A percentile compares a stretch with the other conserved stretches of the same genome.
phyloP scores from a whole-genome alignment of 2,888 invertebrate species.

The Exephanes ischioxanthus region DNA sequence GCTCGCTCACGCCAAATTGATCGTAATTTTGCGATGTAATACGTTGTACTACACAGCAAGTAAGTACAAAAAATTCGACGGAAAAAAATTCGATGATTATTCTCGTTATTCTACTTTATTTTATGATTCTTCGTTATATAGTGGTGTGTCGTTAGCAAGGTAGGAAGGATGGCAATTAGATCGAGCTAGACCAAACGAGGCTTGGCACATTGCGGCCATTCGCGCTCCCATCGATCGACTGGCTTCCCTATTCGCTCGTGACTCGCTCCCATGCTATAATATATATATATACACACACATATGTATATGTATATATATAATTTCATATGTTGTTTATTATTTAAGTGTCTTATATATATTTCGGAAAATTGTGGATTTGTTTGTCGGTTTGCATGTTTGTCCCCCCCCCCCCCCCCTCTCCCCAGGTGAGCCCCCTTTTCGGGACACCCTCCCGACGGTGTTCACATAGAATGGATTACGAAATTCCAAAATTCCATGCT shows the following conservation, averaged over 20 bases:
- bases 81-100: neutral
- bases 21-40: constrained; percentile 2
- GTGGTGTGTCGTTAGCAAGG: neutral
- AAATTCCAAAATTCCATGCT: no score
- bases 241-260: constrained; percentile 16
- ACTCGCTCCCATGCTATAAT: neutral
- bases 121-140: neutral
- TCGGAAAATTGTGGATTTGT: no score
- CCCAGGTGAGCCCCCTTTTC: no score
- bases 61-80: neutral
- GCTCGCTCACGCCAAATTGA: neutral
- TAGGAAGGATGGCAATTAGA: constrained; percentile 34
- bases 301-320: no score
- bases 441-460: no score
- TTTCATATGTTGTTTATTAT: no score
- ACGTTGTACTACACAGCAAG: neutral
- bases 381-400: no score
- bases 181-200: constrained; percentile 37
- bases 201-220: neutral
- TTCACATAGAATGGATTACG: no score
- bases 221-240: constrained; percentile 18
- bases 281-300: neutral
- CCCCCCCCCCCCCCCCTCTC: no score
- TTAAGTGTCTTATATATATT: no score
- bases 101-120: neutral